These are phyloP conservation scores for Scomber colias DNA, from an alignment of 2,113 vertebrate species.

Conservation along the genomic window DNA sequence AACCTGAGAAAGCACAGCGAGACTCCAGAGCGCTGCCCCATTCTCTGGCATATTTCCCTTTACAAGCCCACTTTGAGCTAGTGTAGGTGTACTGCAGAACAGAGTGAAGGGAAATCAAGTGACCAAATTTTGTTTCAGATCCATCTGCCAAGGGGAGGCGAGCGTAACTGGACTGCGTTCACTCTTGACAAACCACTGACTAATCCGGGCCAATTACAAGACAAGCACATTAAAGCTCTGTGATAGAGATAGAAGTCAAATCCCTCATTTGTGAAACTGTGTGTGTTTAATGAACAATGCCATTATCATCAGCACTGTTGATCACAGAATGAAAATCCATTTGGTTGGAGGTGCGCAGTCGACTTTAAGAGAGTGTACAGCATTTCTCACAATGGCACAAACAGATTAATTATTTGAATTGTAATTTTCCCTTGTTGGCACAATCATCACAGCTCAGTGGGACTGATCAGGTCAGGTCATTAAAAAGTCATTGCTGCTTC, in stretches of 20 bases:
- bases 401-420: slow-evolving; percentile 72
- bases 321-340: slow-evolving; percentile 50
- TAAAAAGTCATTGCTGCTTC: slow-evolving; percentile 77
- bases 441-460: slow-evolving; percentile 68
- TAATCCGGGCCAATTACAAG: slow-evolving; percentile 74
- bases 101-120: slow-evolving; percentile 48
- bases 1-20: slow-evolving; percentile 77
- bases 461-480: slow-evolving; percentile 75
- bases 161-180: slow-evolving; percentile 58
- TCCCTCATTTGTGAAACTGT: slow-evolving; percentile 69
- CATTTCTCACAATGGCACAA: slow-evolving; percentile 55
- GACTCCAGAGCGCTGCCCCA: slow-evolving; percentile 61
- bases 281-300: slow-evolving; percentile 74
- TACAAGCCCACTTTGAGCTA: slow-evolving; percentile 37
- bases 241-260: slow-evolving; percentile 64
- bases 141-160: slow-evolving; percentile 64
- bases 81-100: slow-evolving; percentile 38
- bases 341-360: slow-evolving; percentile 25
- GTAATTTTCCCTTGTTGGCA: slow-evolving; percentile 61
- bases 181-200: slow-evolving; percentile 70
- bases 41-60: slow-evolving; percentile 58
- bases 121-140: slow-evolving; percentile 57
- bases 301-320: slow-evolving; percentile 55
- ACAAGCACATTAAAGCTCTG: slow-evolving; percentile 45
- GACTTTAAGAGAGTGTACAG: slow-evolving; percentile 28